These are phyloP conservation scores for Artibeus jamaicensis DNA, from an alignment of 2,797 vertebrate genomes.

Conservation along the genomic window DNA sequence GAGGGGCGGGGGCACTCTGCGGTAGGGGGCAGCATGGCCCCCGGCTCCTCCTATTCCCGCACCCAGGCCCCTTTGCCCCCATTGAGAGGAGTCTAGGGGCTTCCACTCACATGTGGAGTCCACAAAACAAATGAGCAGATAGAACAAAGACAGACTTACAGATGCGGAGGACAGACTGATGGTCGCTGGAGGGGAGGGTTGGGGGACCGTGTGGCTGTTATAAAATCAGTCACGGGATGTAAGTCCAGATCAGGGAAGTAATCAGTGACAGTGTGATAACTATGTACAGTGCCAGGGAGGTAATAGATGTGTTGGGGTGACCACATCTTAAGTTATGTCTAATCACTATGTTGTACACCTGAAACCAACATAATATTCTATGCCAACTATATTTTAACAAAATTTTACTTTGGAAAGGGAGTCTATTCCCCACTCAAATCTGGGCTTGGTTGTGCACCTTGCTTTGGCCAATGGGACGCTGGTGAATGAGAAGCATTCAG, in stretches of 20 bases:
- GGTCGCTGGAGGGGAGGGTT: background rate
- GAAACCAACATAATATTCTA: background rate
- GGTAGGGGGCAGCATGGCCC: accelerated
- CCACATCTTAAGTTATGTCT: background rate
- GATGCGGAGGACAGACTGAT: background rate
- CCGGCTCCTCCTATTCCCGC: accelerated
- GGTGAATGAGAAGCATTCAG: background rate
- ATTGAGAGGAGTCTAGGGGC: background rate
- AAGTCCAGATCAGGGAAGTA: background rate
- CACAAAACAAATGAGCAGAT: background rate
- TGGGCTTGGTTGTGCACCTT: background rate
- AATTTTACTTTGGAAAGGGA: background rate
- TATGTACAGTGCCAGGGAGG: accelerated
- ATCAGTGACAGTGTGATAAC: background rate
- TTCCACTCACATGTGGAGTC: background rate
- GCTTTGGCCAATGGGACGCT: background rate
- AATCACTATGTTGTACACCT: background rate
- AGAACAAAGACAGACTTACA: background rate
- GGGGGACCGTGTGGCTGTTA: background rate
- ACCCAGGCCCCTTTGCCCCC: background rate
- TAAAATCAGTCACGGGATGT: background rate
- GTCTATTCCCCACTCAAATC: background rate
- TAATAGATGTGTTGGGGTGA: background rate
- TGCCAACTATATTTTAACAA: background rate
- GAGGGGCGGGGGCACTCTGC: background rate